A percentile compares a stretch with the other conserved stretches of the same genome.
These are phyloP conservation scores for Pristionchus exspectatus DNA, from an alignment of 2,888 invertebrate species.

Conservation along the genomic window DNA sequence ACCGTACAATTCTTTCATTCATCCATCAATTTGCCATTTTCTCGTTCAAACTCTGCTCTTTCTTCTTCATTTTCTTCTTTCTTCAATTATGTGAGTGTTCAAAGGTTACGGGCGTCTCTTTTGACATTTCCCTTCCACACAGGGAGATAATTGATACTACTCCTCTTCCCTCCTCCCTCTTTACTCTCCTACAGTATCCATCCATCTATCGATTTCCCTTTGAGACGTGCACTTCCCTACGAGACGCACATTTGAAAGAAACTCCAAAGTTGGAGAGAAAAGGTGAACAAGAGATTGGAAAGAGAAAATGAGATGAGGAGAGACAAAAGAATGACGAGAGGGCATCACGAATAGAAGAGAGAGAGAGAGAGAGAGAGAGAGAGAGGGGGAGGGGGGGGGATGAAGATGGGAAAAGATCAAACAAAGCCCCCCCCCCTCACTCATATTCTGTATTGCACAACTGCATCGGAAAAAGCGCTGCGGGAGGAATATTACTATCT, in stretches of 20 bases:
- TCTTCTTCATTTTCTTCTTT: neutral
- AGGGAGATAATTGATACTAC: constrained; percentile 8
- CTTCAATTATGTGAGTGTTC: neutral
- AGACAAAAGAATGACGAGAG: constrained; percentile 2
- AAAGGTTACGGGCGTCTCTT: neutral
- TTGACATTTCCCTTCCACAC: neutral
- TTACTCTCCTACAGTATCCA: neutral
- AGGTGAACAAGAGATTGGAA: neutral
- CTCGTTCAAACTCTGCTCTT: neutral
- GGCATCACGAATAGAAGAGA: neutral
- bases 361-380: neutral
- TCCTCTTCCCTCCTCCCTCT: neutral
- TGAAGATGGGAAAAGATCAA: constrained; percentile 21
- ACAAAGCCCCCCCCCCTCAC: neutral
- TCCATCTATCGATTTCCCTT: neutral
- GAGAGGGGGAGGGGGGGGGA: neutral
- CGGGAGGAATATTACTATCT: neutral
- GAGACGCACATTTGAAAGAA: neutral
- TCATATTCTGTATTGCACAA: neutral
- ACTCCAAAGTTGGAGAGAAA: neutral
- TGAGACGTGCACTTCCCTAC: neutral
- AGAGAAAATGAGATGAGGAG: neutral
- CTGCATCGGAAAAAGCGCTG: neutral
- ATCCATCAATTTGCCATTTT: neutral
- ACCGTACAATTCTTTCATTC: constrained; percentile 7